Conservation (phyloP, 2,888 invertebrate species). For the Myathropa florea region DNA sequence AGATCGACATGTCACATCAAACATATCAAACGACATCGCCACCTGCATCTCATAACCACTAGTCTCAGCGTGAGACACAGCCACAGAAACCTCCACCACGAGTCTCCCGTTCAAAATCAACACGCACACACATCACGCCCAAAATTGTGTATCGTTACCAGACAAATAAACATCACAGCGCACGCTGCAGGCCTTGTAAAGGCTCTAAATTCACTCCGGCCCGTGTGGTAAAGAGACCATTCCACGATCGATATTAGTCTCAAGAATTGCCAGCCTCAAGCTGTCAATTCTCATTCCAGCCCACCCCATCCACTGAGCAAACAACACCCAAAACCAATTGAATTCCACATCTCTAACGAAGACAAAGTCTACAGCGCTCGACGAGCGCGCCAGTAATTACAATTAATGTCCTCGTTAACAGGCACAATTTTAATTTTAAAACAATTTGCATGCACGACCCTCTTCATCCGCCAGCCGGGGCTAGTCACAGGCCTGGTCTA, state of each 20-base stretch:
- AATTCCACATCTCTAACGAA: constrained; percentile 22
- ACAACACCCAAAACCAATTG: background rate
- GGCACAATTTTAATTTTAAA: constrained; percentile 67
- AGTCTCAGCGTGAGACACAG: too few species aligned
- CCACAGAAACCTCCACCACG: background rate
- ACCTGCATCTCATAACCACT: too few species aligned
- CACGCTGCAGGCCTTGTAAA: background rate
- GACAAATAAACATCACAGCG: background rate
- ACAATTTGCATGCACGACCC: constrained; percentile 57
- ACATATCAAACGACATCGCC: too few species aligned
- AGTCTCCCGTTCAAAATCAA: background rate
- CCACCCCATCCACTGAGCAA: constrained; percentile 12
- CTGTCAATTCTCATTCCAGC: constrained; percentile 19
- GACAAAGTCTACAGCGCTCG: constrained; percentile 37
- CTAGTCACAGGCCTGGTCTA: background rate
- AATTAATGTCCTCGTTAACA: constrained; percentile 70
- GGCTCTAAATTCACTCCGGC: background rate
- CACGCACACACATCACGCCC: background rate
- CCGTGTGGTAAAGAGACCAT: background rate
- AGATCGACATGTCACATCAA: too few species aligned
- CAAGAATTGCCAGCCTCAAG: constrained; percentile 30
- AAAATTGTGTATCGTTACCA: background rate
- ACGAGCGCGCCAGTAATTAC: constrained; percentile 60
- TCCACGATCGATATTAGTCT: constrained; percentile 28
- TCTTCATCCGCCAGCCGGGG: background rate